Percentiles rank a stretch among this genome's conserved stretches.
phyloP scores from a whole-genome alignment of 23 tunicate genomes.

The Botrylloides violaceus region DNA sequence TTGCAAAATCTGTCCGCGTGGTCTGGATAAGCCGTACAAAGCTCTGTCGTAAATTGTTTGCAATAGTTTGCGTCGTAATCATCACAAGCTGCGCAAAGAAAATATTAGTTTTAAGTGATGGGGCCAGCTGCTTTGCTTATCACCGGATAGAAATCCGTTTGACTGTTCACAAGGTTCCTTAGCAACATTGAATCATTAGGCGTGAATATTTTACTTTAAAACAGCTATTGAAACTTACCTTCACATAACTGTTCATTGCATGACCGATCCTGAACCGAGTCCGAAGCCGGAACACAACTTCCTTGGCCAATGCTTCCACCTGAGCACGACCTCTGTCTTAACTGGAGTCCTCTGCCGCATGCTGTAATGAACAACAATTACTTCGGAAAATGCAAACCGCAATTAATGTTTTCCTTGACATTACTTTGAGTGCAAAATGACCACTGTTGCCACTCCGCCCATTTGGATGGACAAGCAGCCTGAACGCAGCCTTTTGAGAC shows the following conservation, averaged over 20 bases:
- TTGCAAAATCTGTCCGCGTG: not conserved
- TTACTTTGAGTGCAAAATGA: conserved; percentile 8
- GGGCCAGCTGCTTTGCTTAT: not conserved
- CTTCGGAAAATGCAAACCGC: not conserved
- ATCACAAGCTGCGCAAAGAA: not conserved
- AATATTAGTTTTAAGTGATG: not conserved
- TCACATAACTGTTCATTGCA: conserved; percentile 6
- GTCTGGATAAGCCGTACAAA: not conserved
- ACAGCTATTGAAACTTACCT: conserved; percentile 10
- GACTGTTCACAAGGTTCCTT: no score
- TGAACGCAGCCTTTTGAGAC: not conserved
- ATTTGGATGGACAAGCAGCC: conserved; percentile 7
- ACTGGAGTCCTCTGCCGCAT: conserved; percentile 4
- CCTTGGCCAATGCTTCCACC: conserved; percentile 6
- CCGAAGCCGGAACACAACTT: conserved; percentile 16
- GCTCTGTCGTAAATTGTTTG: not conserved
- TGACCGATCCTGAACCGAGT: not conserved
- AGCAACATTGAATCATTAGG: not conserved
- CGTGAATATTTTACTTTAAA: no score
- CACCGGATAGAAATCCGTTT: not conserved
- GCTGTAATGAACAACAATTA: not conserved
- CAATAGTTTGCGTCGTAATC: not conserved
- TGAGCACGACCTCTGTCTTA: conserved; percentile 2
- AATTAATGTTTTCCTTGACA: not conserved
- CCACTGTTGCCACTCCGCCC: conserved; percentile 12